phyloP scores from a whole-genome alignment of 2,797 vertebrate species.

The Necrosyrtes monachus region DNA sequence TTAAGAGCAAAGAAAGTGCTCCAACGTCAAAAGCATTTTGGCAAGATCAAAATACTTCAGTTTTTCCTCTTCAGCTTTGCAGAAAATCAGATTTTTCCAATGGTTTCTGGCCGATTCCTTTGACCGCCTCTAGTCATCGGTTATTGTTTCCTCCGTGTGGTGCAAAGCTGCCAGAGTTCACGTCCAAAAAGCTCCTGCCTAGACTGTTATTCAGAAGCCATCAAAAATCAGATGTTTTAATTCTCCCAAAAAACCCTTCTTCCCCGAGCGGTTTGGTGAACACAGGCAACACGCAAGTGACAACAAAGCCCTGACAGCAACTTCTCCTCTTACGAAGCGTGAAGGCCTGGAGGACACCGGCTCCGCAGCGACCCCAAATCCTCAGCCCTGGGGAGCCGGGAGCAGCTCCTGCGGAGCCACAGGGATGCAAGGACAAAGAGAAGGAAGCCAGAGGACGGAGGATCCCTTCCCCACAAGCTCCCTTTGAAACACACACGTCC shows the following conservation, averaged over 20 bases:
- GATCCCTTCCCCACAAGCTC: background rate
- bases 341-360: fast-evolving
- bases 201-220: fast-evolving
- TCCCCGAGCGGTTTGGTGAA: background rate
- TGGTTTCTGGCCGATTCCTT: background rate
- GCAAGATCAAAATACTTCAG: background rate
- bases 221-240: background rate
- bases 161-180: background rate
- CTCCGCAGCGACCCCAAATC: background rate
- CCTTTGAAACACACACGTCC: background rate
- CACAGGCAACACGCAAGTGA: fast-evolving
- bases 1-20: background rate
- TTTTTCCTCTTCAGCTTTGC: background rate
- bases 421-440: background rate
- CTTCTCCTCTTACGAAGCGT: fast-evolving
- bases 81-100: background rate
- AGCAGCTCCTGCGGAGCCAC: background rate
- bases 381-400: background rate
- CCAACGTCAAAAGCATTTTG: fast-evolving
- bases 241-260: background rate
- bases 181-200: too few species aligned
- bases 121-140: fast-evolving
- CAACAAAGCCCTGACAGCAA: fast-evolving
- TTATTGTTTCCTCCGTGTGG: fast-evolving
- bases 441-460: background rate